Conservation (phyloP, 2,888 invertebrate genomes). For the Drosophila quinaria region DNA sequence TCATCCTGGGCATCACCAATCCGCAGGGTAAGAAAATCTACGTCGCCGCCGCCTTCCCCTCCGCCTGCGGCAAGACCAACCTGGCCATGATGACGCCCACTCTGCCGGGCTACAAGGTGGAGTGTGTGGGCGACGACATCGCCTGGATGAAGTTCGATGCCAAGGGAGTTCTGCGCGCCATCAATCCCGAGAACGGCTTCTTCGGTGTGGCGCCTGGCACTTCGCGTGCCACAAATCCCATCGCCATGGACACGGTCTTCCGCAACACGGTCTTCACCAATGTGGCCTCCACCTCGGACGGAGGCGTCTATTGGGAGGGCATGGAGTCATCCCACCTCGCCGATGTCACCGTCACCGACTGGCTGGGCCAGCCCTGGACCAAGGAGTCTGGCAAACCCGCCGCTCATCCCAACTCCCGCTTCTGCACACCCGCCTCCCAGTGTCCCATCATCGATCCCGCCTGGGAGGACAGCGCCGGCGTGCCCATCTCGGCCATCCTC, state of each 20-base stretch:
- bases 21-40: slow-evolving; percentile 95
- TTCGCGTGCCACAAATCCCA: slow-evolving; percentile 95
- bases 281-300: slow-evolving; percentile 97
- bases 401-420: slow-evolving; percentile 99
- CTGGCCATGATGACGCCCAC: slow-evolving; percentile 99
- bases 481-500: slow-evolving; percentile 97
- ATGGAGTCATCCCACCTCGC: slow-evolving; percentile 91
- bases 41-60: slow-evolving; percentile 99
- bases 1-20: slow-evolving; percentile 98
- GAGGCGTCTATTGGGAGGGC: slow-evolving; percentile 99
- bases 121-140: slow-evolving; percentile 99
- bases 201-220: slow-evolving; percentile 99
- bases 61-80: slow-evolving; percentile 99
- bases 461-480: slow-evolving; percentile 97
- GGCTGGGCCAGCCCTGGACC: slow-evolving; percentile 93
- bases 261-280: slow-evolving; percentile 98
- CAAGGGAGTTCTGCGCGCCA: slow-evolving; percentile 95
- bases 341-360: slow-evolving; percentile 90
- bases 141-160: slow-evolving; percentile 98
- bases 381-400: slow-evolving; percentile 89
- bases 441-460: slow-evolving; percentile 97
- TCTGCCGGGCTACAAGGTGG: slow-evolving; percentile 96
- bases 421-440: slow-evolving; percentile 97
- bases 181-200: slow-evolving; percentile 99
- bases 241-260: slow-evolving; percentile 97